A percentile compares a stretch with the other conserved stretches of the same genome.
phyloP scores from a whole-genome alignment of 2,113 vertebrate genomes.

The Xenopus laevis region DNA sequence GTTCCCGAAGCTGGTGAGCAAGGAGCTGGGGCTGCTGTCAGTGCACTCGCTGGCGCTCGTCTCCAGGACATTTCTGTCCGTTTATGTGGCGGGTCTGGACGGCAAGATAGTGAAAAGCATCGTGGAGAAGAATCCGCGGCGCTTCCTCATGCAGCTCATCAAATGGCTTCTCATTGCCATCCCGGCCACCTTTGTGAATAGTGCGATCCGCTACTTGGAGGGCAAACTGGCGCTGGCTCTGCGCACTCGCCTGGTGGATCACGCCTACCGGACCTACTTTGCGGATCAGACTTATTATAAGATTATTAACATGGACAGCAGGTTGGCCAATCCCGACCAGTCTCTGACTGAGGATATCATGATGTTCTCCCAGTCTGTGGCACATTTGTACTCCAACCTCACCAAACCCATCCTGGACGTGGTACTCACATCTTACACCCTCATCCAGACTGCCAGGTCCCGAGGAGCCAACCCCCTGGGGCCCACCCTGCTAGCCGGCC shows the following conservation, averaged over 20 bases:
- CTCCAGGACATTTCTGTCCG: conserved; percentile 93
- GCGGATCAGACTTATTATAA: conserved; percentile 90
- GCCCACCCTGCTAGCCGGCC: conserved; percentile 85
- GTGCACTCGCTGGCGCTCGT: conserved; percentile 90
- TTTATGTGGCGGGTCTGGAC: conserved; percentile 91
- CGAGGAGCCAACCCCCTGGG: conserved; percentile 85
- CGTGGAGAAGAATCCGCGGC: conserved; percentile 84
- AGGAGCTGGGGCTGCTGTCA: conserved; percentile 83
- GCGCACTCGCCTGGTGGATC: conserved; percentile 87
- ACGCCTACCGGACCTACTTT: conserved; percentile 91
- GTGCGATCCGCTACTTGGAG: conserved; percentile 92
- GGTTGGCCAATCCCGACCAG: conserved; percentile 93
- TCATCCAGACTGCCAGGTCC: conserved; percentile 85
- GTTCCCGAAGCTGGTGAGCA: conserved; percentile 80
- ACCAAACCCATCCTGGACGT: conserved; percentile 97
- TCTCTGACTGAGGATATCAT: conserved; percentile 94
- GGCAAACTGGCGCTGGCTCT: conserved; percentile 92
- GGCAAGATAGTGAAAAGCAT: conserved; percentile 96
- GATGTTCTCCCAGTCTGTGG: conserved; percentile 94
- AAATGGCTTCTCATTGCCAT: conserved; percentile 95
- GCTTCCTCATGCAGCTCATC: conserved; percentile 81
- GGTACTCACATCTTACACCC: conserved; percentile 89
- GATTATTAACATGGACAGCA: conserved; percentile 91
- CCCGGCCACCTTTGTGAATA: conserved; percentile 97
- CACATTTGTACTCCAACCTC: conserved; percentile 95